Evolutionary conservation across 2,113 vertebrate species (phyloP).

Genomic region (Charina bottae): DNA sequence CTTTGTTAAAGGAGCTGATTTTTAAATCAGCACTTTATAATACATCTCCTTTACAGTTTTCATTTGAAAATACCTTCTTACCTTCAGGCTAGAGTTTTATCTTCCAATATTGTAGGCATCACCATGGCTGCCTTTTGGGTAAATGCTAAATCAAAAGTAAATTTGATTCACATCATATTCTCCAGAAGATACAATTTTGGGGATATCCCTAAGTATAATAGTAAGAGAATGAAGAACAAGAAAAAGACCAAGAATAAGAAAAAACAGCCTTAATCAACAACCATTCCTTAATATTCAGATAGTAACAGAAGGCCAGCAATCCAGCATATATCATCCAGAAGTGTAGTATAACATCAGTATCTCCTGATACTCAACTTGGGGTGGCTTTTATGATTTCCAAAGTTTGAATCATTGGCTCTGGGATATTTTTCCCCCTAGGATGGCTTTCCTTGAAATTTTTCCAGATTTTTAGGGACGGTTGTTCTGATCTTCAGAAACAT

Average conservation of each 20-base stretch:
- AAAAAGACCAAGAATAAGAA: not conserved
- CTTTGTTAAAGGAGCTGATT: too few relatives aligned
- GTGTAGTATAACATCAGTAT: not conserved
- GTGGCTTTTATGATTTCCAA: not conserved
- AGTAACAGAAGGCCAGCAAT: not conserved
- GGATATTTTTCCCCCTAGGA: not conserved
- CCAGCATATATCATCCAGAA: not conserved
- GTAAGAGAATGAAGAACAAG: not conserved
- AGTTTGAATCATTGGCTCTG: not conserved
- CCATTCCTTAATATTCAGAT: not conserved
- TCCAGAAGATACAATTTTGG: not conserved
- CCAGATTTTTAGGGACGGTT: not conserved
- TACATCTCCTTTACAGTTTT: too few relatives aligned
- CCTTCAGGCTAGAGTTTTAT: not conserved
- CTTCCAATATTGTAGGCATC: not conserved
- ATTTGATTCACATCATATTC: not conserved
- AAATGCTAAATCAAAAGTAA: not conserved
- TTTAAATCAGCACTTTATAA: too few relatives aligned
- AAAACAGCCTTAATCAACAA: not conserved
- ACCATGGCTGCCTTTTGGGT: not conserved
- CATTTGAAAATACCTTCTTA: not conserved
- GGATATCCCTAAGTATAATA: not conserved
- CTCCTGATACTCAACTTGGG: not conserved
- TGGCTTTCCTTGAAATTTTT: not conserved
- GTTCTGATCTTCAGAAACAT: not conserved